These are phyloP conservation scores for Melanostigma gelatinosum DNA, from an alignment of 2,113 vertebrate genomes.

Conservation along the genomic window DNA sequence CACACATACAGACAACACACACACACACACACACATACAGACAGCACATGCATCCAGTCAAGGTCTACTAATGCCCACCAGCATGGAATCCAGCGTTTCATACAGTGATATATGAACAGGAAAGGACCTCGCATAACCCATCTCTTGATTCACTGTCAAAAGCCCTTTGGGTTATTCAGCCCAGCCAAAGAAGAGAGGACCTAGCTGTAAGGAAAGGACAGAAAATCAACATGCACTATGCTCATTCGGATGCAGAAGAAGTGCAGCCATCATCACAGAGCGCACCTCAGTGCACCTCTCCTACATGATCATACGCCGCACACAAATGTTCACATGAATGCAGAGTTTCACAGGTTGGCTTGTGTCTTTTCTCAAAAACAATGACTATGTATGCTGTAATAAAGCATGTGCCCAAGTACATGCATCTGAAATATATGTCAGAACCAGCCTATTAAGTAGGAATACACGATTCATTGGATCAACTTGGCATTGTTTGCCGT, in stretches of 20 bases:
- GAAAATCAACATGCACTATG: slow-evolving; percentile 41
- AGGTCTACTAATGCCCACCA: slow-evolving; percentile 64
- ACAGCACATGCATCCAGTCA: slow-evolving; percentile 45
- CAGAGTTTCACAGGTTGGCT: not conserved
- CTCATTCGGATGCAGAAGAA: slow-evolving; percentile 59
- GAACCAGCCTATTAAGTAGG: not conserved
- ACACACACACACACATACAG: slow-evolving; percentile 15
- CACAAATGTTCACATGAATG: slow-evolving; percentile 52
- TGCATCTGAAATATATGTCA: not conserved
- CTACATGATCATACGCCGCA: slow-evolving; percentile 39
- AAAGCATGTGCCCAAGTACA: not conserved
- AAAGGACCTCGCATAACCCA: slow-evolving; percentile 53
- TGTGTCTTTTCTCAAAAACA: not conserved
- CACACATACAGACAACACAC: slow-evolving; percentile 21
- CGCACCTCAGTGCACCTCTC: slow-evolving; percentile 19
- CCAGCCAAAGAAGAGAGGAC: slow-evolving; percentile 16
- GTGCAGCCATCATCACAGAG: slow-evolving; percentile 64
- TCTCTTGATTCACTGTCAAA: slow-evolving; percentile 39
- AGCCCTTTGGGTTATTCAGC: slow-evolving; percentile 53
- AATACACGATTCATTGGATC: not conserved
- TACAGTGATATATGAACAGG: slow-evolving; percentile 71
- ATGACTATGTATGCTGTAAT: not conserved
- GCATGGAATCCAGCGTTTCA: slow-evolving; percentile 57
- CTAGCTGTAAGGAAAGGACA: slow-evolving; percentile 25
- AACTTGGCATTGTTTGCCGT: slow-evolving; percentile 5